Conservation (phyloP, 2,113 vertebrate genomes). For the Callospermophilus lateralis region DNA sequence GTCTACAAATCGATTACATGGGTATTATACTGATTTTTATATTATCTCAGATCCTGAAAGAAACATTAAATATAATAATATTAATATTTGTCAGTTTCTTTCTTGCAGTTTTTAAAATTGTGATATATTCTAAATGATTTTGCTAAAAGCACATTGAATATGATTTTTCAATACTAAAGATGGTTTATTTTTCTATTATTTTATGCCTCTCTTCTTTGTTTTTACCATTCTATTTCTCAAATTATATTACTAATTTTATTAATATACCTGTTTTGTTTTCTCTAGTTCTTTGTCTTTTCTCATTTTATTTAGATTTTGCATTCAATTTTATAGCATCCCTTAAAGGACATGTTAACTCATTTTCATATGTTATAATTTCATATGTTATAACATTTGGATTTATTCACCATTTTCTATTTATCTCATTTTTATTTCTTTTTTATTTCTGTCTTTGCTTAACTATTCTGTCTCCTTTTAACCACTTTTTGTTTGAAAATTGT, state of each 20-base stretch:
- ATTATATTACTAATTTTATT: neutral
- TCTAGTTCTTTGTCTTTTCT: neutral
- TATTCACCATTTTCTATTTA: neutral
- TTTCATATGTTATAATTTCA: conserved; percentile 4
- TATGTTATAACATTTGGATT: neutral
- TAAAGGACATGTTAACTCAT: neutral
- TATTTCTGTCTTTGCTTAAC: neutral
- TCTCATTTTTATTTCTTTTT: neutral
- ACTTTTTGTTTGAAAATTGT: neutral
- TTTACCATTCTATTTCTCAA: neutral
- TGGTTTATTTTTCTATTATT: neutral
- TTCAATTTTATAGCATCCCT: neutral
- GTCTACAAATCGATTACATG: neutral
- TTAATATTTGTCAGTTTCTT: neutral
- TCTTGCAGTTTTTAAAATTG: neutral
- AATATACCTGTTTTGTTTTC: neutral
- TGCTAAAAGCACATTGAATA: neutral
- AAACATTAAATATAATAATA: neutral
- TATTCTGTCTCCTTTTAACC: neutral
- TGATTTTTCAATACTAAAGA: neutral
- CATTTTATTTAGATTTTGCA: conserved; percentile 29
- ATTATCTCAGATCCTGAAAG: neutral
- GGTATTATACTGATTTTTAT: neutral
- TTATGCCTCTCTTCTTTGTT: neutral
- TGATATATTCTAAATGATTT: neutral